Base-by-base conservation (phyloP, 2,113 vertebrate genomes). In the Pseudorhombus dupliciocellatus region DNA sequence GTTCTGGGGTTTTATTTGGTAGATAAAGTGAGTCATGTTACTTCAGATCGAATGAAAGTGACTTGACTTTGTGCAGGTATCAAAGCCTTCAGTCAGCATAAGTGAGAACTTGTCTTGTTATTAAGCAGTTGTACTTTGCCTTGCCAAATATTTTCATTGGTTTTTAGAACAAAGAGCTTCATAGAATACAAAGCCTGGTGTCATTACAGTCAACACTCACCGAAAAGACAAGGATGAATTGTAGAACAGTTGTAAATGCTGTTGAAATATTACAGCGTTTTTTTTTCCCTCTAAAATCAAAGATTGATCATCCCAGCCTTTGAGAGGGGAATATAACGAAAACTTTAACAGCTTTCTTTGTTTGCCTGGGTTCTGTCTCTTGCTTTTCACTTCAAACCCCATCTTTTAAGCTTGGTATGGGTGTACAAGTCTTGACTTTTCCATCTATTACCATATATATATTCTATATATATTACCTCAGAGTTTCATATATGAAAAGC, bases 41-140 rank as follows among this genome's bases (percentile, higher is more conserved):
- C 30, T 65, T 80, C 56, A 71, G n/a, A 81, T 84, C 60, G 59
- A 69, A 83, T 87, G 62, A 79, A 86, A 84, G 80, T 62, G 28
- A 24, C 25, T 44, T 7, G 22, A 70, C 66, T 86, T 78, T 80
- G 48, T 62, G 67, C 71, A 62, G 68, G 70, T 80, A 77, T 78
- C 86, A 84, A 83, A 87, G 79, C 75, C 57, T 9, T 42, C 40
- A 58, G 15, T 59, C 40, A 31, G 58, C 26, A 12, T 80, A 84
- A 24, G 64, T 26, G n/a, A 75, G 54, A 79, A 64, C 60, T 30
- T 30, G 50, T 30, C 34, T 60, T 65, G 14, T 58, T 65, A 76
- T 60, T 50, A 48, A 70, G 26, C 14, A 7, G 34, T 7, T 56
- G 30, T 54, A 22, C 26, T 52, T 44, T 24, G 10, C 22, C 40